Conservation (phyloP, 1,140 invertebrate species). For the Antheraea mylitta region DNA sequence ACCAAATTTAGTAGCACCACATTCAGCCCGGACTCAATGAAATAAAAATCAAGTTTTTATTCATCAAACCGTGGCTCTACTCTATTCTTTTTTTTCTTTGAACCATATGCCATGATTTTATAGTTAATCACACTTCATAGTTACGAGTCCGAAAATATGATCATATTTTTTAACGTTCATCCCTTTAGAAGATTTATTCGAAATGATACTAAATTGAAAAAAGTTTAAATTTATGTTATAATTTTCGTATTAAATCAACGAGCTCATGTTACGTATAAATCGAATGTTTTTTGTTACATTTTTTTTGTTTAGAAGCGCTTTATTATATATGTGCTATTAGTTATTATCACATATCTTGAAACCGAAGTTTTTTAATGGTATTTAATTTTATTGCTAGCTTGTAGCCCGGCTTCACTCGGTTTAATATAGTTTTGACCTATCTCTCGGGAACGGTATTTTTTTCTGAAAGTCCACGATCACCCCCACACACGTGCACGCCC, state of each 20-base stretch:
- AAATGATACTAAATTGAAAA: neutral
- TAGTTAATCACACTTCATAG: constrained; percentile 19
- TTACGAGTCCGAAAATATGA: constrained; percentile 14
- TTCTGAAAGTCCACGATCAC: too few relatives aligned
- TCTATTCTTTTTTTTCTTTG: constrained; percentile 13
- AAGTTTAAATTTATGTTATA: constrained; percentile 5
- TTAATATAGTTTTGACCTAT: too few relatives aligned
- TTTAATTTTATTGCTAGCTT: too few relatives aligned
- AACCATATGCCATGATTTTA: constrained; percentile 9
- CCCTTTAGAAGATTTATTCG: constrained; percentile 1
- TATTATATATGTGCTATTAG: neutral
- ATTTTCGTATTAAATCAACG: neutral
- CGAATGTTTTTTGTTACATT: neutral
- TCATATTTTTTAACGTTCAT: neutral
- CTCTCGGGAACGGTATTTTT: too few relatives aligned
- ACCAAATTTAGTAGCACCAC: constrained; percentile 31
- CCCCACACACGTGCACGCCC: too few relatives aligned
- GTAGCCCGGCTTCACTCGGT: too few relatives aligned
- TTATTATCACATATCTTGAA: too few relatives aligned
- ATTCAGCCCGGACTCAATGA: constrained; percentile 15
- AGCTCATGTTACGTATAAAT: neutral
- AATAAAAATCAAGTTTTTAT: constrained; percentile 29
- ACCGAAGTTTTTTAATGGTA: too few relatives aligned
- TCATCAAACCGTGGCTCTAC: constrained; percentile 19
- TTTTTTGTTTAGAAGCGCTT: neutral